Percentiles rank a stretch among this genome's conserved stretches.
These are phyloP conservation scores for Apogon talboti DNA, from an alignment of 2,797 vertebrate genomes.

Conservation along the genomic window DNA sequence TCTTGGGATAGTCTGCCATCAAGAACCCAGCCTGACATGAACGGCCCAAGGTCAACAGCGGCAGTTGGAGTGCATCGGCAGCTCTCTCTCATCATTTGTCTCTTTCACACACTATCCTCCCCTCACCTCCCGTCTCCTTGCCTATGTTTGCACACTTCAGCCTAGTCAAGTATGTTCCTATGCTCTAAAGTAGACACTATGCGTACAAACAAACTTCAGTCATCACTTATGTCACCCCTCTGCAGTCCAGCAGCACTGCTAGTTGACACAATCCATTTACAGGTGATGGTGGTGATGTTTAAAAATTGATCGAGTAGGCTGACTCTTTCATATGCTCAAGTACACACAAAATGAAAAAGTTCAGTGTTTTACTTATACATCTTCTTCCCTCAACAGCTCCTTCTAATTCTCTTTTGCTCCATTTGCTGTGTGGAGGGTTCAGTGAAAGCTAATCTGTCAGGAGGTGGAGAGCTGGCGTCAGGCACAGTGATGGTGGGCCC, in stretches of 20 bases:
- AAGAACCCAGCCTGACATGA: slow-evolving; percentile 48
- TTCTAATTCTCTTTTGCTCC: slow-evolving; percentile 62
- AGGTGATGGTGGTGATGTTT: slow-evolving; percentile 29
- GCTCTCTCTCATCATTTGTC: slow-evolving; percentile 67
- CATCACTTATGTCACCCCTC: slow-evolving; percentile 20
- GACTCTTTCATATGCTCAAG: slow-evolving; percentile 46
- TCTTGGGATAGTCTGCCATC: slow-evolving; percentile 36
- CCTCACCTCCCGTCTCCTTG: slow-evolving; percentile 20
- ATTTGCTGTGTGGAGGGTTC: slow-evolving; percentile 64
- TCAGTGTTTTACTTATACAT: slow-evolving; percentile 52
- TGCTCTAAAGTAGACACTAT: slow-evolving; percentile 23
- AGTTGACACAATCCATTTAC: slow-evolving; percentile 25
- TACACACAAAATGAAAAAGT: slow-evolving; percentile 51
- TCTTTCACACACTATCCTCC: slow-evolving; percentile 48
- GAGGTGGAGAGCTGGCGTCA: slow-evolving; percentile 61
- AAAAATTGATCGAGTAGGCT: slow-evolving; percentile 28
- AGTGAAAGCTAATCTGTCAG: slow-evolving; percentile 78
- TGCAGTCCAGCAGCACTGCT: slow-evolving; percentile 6
- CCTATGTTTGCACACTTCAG: slow-evolving; percentile 27
- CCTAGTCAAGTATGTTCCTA: slow-evolving; percentile 37
- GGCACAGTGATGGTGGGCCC: slow-evolving; percentile 69
- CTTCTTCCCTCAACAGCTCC: slow-evolving; percentile 44
- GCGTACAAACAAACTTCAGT: slow-evolving; percentile 23
- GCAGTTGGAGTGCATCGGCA: slow-evolving; percentile 55
- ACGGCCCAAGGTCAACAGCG: slow-evolving; percentile 63